Conservation (phyloP, 2,888 invertebrate genomes). For the Cosmia trapezina region DNA sequence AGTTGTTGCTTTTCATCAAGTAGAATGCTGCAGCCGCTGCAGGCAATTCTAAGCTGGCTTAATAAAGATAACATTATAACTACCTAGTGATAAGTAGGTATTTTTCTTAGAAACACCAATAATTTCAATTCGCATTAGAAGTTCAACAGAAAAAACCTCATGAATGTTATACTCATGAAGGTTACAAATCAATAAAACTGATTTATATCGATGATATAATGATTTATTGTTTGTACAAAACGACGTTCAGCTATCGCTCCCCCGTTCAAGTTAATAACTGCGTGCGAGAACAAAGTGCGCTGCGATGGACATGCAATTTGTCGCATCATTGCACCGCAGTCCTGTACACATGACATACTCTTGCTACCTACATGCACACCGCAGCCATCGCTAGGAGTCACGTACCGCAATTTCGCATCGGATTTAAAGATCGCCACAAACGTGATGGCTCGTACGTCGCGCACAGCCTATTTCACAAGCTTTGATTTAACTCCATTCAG, state of each 20-base stretch:
- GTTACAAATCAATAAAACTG: not conserved
- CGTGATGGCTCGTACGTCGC: slow-evolving; percentile 25
- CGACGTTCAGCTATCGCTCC: not conserved
- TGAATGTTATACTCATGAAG: too few species aligned
- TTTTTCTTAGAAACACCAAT: not conserved
- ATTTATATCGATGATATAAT: slow-evolving; percentile 10
- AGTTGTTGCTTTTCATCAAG: not conserved
- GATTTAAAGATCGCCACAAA: slow-evolving; percentile 56
- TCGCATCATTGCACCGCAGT: slow-evolving; percentile 56
- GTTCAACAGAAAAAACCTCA: not conserved
- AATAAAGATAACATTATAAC: not conserved
- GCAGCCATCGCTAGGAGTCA: slow-evolving; percentile 29
- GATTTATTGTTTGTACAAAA: not conserved
- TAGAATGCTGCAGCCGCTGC: too few species aligned
- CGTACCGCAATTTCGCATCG: slow-evolving; percentile 48
- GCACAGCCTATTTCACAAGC: slow-evolving; percentile 13
- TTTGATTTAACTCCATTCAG: not conserved
- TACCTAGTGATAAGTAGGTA: too few species aligned
- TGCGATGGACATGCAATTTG: slow-evolving; percentile 57
- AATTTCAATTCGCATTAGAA: not conserved
- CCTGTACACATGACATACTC: slow-evolving; percentile 34
- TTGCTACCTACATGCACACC: not conserved
- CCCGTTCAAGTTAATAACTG: slow-evolving; percentile 13
- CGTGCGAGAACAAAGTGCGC: slow-evolving; percentile 2
- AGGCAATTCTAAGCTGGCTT: not conserved